phyloP scores from a whole-genome alignment of 2,888 invertebrate genomes.

The Scaptodrosophila latifasciaeformis region DNA sequence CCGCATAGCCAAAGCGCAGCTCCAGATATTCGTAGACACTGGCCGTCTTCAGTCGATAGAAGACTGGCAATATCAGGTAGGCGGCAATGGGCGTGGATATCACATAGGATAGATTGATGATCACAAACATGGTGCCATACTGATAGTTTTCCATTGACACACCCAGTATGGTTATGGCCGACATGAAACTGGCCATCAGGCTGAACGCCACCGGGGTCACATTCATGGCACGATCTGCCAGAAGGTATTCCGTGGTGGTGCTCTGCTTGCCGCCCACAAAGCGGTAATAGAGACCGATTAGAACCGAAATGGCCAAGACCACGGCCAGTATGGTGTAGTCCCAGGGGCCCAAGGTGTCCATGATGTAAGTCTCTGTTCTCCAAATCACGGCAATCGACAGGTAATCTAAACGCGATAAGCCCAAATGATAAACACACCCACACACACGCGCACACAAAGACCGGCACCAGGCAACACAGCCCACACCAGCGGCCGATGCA shows the following conservation, averaged over 20 bases:
- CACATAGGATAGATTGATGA: conserved; percentile 85
- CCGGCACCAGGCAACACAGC: background rate
- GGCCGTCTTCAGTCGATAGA: conserved; percentile 87
- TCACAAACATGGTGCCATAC: conserved; percentile 86
- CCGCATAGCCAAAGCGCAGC: conserved; percentile 85
- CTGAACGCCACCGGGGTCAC: conserved; percentile 89
- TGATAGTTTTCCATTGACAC: conserved; percentile 91
- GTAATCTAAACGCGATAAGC: background rate
- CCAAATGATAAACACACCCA: too few relatives aligned
- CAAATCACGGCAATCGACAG: background rate
- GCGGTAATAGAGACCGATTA: conserved; percentile 89
- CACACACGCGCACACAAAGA: too few relatives aligned
- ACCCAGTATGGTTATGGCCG: conserved; percentile 91
- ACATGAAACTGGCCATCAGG: conserved; percentile 95
- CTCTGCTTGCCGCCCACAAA: conserved; percentile 90
- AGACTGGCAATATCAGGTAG: conserved; percentile 88
- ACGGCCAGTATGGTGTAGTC: conserved; percentile 86
- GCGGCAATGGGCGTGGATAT: conserved; percentile 86
- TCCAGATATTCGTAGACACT: conserved; percentile 96
- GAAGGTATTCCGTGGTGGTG: conserved; percentile 89
- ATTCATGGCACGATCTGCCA: conserved; percentile 88
- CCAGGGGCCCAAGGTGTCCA: conserved; percentile 78
- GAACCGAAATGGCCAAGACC: conserved; percentile 83
- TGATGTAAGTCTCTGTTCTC: conserved; percentile 20
- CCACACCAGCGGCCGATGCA: background rate